Conservation (phyloP, 2,113 vertebrate species). For the Camelus dromedarius region DNA sequence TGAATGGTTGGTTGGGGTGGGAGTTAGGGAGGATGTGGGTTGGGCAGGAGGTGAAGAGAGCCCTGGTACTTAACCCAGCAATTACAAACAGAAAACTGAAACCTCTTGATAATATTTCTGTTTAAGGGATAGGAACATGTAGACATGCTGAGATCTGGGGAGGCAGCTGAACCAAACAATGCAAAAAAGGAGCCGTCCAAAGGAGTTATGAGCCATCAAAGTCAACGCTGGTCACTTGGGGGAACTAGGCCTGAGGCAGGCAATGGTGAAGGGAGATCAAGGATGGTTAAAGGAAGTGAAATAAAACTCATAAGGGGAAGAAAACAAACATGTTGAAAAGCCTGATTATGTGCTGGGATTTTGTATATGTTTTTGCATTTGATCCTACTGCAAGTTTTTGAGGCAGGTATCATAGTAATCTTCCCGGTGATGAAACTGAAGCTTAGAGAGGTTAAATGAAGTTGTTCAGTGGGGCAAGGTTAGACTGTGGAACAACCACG, state of each 20-base stretch:
- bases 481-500: neutral
- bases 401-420: neutral
- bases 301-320: neutral
- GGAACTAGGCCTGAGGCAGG: neutral
- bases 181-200: neutral
- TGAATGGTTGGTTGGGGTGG: neutral
- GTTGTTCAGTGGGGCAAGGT: neutral
- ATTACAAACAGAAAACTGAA: slow-evolving; percentile 10
- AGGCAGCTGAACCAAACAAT: neutral
- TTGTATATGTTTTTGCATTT: neutral
- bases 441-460: neutral
- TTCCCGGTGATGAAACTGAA: neutral
- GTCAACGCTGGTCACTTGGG: neutral
- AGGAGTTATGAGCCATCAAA: neutral
- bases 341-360: neutral
- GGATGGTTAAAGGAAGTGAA: neutral
- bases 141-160: neutral
- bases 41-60: slow-evolving; percentile 12
- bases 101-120: neutral
- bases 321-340: neutral
- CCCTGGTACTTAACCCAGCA: neutral
- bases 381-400: neutral
- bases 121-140: neutral
- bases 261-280: neutral
- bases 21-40: slow-evolving; percentile 26